phyloP scores from a whole-genome alignment of 2,888 invertebrate genomes.

The Atethmia centrago region DNA sequence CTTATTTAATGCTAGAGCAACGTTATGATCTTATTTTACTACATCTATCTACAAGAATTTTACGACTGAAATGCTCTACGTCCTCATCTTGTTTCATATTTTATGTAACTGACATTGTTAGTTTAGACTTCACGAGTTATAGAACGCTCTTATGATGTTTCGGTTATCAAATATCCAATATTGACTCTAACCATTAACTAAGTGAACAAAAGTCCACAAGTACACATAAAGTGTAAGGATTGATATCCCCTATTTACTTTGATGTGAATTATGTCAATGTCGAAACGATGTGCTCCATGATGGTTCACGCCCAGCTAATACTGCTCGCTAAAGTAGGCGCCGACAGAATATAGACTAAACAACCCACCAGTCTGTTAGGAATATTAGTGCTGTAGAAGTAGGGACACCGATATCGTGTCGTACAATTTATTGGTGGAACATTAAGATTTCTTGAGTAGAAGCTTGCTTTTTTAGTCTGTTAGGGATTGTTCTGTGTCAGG shows the following conservation, averaged over 20 bases:
- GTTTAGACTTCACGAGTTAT: neutral
- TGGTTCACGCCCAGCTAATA: conserved; percentile 40
- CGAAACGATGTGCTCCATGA: conserved; percentile 30
- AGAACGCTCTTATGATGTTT: conserved; percentile 29
- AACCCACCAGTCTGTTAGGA: conserved; percentile 23
- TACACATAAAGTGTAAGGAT: conserved; percentile 33
- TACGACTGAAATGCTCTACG: conserved; percentile 17
- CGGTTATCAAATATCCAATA: conserved; percentile 29
- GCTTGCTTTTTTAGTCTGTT: conserved; percentile 26
- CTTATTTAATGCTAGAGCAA: conserved; percentile 12
- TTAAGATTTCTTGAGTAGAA: conserved; percentile 40
- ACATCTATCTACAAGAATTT: conserved; percentile 7
- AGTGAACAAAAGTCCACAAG: conserved; percentile 47
- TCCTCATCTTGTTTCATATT: conserved; percentile 10
- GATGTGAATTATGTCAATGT: conserved; percentile 61
- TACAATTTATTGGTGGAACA: conserved; percentile 40
- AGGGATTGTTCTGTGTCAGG: conserved; percentile 11
- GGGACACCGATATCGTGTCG: conserved; percentile 33
- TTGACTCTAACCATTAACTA: conserved; percentile 11
- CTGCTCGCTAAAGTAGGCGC: conserved; percentile 31
- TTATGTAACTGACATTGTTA: conserved; percentile 7
- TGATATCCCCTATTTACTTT: conserved; percentile 52
- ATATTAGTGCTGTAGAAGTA: conserved; percentile 18
- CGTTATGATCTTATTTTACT: conserved; percentile 23
- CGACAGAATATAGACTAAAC: conserved; percentile 54